Conservation (phyloP, 2,797 vertebrate species). For the Apodemus agrarius region DNA sequence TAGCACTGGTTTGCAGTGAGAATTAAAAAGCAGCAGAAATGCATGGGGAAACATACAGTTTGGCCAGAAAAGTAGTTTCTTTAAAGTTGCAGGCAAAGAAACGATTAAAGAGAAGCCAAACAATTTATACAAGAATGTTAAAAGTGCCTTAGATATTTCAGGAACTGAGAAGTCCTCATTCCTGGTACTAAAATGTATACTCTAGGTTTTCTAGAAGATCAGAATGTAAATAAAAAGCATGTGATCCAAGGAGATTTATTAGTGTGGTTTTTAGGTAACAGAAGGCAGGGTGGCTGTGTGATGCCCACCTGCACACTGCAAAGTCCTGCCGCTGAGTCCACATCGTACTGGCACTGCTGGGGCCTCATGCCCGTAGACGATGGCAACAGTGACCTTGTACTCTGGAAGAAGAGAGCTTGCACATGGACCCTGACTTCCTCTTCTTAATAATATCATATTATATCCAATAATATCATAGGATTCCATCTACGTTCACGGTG, state of each 20-base stretch:
- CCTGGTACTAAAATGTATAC: not conserved
- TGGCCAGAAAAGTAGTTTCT: not conserved
- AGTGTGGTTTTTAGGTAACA: not conserved
- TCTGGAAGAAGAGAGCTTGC: not conserved
- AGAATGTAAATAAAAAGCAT: not conserved
- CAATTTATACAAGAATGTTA: not conserved
- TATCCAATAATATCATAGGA: too few species aligned
- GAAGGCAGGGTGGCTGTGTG: not conserved
- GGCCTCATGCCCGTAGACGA: not conserved
- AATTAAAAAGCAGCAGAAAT: not conserved
- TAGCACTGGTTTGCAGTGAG: not conserved
- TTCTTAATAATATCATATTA: too few species aligned
- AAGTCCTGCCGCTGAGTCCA: not conserved
- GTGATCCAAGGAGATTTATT: not conserved
- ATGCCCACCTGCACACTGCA: not conserved
- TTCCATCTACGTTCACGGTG: not conserved
- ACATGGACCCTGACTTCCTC: not conserved
- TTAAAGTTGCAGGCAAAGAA: not conserved
- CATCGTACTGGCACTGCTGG: not conserved
- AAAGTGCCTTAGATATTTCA: not conserved
- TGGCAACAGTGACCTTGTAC: not conserved
- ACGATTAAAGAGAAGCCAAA: not conserved
- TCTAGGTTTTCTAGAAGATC: not conserved
- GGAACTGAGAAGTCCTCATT: not conserved
- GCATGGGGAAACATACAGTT: not conserved